Base-by-base conservation (phyloP, 1,140 invertebrate species). In the Bombus picipes region DNA sequence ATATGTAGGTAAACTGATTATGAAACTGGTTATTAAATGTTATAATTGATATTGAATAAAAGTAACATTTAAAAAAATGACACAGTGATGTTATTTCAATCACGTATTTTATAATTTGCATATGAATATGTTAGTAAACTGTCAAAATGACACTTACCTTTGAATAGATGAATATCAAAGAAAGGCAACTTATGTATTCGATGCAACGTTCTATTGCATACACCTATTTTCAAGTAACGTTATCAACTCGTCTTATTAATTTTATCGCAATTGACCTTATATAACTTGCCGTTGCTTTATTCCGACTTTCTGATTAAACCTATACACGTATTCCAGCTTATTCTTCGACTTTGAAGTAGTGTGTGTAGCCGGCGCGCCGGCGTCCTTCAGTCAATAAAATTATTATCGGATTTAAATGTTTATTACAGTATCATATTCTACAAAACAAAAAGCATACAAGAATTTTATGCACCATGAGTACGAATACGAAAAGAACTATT, bases 401-500 rank as follows among this genome's bases (percentile, higher is more conserved):
- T 59, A 72, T 87, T 85, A 87, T 90, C 86, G 12, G 43, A 43
- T 32, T 34, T 68, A 70, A 53, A 78, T 83, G 57, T 85, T 72
- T 85, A 68, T 73, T 81, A 25, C n/a, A 62, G 57, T 85, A 43
- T 41, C 65, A 57, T 25, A 70, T 47, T 22, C 15, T 76, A 10
- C 68, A 41, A 65, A 73, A 39, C 8, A 53, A 68, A 32, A 81
- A n/a, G 37, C 47, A 70, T 15, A 72, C 0, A 80, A 82, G 25
- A 5, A 53, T 34, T 81, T 76, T 47, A 9, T 59, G 22, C 34
- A 91, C 72, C 25, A 95, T 95, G 95, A 95, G 94, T 81, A 91
- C 96, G 10, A 97, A 97, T 92, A 96, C 97, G 25, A 98, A 98
- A 91, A 95, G 97, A 85, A 98, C 97, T 22, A 96, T 98, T 83